Evolutionary conservation across 2,113 vertebrate species (phyloP).

Genomic region (Pygoscelis antarcticus): DNA sequence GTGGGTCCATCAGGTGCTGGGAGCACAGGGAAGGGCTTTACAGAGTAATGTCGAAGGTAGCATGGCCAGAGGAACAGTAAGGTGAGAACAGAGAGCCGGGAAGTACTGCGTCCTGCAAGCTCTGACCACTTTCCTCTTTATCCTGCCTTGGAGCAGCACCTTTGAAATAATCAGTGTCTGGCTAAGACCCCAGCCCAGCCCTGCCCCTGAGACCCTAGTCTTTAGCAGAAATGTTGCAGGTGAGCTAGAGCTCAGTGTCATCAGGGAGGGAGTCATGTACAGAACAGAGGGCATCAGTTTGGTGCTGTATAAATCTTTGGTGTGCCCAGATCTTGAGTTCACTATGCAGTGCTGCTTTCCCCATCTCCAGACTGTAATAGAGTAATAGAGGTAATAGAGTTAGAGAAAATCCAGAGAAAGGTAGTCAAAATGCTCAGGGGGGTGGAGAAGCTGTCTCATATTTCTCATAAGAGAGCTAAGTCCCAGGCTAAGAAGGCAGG

Average conservation of each 20-base stretch:
- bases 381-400: neutral
- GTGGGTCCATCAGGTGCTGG: neutral
- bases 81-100: neutral
- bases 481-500: neutral
- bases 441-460: neutral
- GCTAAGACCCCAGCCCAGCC: neutral
- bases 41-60: neutral
- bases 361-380: neutral
- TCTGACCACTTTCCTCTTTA: neutral
- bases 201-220: neutral
- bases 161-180: neutral
- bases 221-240: neutral
- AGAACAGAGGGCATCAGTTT: neutral
- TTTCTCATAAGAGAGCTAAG: too few relatives aligned
- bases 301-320: neutral
- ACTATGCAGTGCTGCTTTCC: neutral
- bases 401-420: neutral
- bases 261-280: neutral
- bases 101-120: neutral
- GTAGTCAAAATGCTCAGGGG: neutral
- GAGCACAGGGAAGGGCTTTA: neutral
- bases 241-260: neutral
- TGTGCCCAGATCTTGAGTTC: neutral
- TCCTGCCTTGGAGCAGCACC: neutral
- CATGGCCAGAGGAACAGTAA: neutral